These are phyloP conservation scores for Orthosia gothica DNA, from an alignment of 2,888 invertebrate species.

Conservation along the genomic window DNA sequence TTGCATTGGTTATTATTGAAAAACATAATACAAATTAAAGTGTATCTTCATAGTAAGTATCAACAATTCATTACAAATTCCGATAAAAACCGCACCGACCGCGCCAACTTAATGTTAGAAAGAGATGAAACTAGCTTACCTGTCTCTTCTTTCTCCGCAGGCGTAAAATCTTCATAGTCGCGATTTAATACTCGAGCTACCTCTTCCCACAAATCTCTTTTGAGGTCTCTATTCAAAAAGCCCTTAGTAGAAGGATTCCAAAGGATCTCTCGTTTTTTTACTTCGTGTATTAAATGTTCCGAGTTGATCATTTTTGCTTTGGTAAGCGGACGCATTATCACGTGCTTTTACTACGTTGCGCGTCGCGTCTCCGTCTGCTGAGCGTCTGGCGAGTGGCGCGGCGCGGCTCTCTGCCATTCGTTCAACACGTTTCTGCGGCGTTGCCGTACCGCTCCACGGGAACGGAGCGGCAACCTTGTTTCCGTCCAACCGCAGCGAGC, in stretches of 20 bases:
- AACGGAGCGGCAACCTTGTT: conserved; percentile 59
- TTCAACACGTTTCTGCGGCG: conserved; percentile 50
- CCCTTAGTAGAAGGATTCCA: conserved; percentile 38
- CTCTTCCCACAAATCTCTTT: conserved; percentile 46
- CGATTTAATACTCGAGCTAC: conserved; percentile 29
- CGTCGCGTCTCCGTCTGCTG: conserved; percentile 17
- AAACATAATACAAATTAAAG: neutral
- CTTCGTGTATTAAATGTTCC: conserved; percentile 48
- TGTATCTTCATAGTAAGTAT: neutral
- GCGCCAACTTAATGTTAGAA: conserved; percentile 18
- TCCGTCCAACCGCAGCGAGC: conserved; percentile 41
- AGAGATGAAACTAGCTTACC: conserved; percentile 38
- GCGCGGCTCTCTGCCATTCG: conserved; percentile 14
- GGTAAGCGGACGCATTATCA: neutral
- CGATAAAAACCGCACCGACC: conserved; percentile 11
- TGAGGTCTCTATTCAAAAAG: conserved; percentile 13
- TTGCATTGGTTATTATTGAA: neutral
- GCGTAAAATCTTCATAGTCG: conserved; percentile 11
- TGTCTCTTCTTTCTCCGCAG: conserved; percentile 21
- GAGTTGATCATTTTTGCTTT: conserved; percentile 52
- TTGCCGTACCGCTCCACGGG: conserved; percentile 52
- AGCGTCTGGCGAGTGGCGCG: neutral
- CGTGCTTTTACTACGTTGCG: conserved; percentile 2
- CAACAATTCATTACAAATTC: neutral
- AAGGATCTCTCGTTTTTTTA: conserved; percentile 33